Conservation (phyloP, 2,113 vertebrate species). For the Theristicus caerulescens region DNA sequence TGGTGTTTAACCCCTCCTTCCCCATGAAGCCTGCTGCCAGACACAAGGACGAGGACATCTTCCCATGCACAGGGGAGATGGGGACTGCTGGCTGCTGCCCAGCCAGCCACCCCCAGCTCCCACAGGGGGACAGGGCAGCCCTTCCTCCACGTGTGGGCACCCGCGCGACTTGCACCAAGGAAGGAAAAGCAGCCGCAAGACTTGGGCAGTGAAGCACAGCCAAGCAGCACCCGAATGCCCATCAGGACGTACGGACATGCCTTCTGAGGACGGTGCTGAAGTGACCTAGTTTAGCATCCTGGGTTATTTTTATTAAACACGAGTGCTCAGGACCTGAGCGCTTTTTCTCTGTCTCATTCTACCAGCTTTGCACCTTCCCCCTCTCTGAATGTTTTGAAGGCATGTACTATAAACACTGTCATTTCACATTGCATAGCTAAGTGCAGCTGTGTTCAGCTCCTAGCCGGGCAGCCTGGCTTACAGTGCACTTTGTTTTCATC, state of each 20-base stretch:
- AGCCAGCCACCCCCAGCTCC: not conserved
- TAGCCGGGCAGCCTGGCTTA: not conserved
- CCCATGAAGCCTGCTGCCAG: not conserved
- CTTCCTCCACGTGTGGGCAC: not conserved
- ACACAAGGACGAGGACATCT: not conserved
- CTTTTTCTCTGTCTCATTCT: not conserved
- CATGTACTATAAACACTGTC: not conserved
- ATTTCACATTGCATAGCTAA: not conserved
- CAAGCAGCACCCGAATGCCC: not conserved
- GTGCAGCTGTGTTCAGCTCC: not conserved
- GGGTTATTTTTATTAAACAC: not conserved
- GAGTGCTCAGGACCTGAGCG: not conserved
- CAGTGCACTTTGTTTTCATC: not conserved
- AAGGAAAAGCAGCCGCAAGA: not conserved
- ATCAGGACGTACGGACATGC: not conserved
- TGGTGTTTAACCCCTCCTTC: not conserved
- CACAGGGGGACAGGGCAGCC: not conserved
- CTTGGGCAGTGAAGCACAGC: accelerated
- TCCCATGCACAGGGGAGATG: not conserved
- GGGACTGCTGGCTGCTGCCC: not conserved
- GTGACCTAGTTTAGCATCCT: not conserved
- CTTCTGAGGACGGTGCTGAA: not conserved
- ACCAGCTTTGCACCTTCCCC: not conserved
- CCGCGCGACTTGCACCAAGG: not conserved
- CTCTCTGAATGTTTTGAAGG: too few relatives aligned